Percentiles rank a stretch among this genome's conserved stretches.
Conservation (phyloP, 1,140 invertebrate genomes). For the Pentalonia nigronervosa region DNA sequence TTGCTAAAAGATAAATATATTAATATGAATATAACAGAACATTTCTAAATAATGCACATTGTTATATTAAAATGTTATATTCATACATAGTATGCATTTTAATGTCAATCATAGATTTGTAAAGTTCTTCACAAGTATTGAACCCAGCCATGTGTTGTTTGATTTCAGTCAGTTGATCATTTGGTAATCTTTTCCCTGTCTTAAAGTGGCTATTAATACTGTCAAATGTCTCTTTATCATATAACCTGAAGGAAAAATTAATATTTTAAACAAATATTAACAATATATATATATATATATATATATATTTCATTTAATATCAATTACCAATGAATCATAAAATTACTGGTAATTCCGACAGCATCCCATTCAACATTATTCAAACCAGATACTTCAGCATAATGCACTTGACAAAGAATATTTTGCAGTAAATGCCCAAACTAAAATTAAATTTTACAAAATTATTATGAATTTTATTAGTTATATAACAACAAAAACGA, state of each 20-base stretch:
- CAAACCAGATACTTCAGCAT: conserved; percentile 82
- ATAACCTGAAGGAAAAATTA: conserved; percentile 66
- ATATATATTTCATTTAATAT: neutral
- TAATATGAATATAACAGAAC: conserved; percentile 4
- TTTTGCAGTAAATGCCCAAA: conserved; percentile 87
- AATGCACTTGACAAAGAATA: conserved; percentile 79
- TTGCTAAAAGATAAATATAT: conserved; percentile 64
- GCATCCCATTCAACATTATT: conserved; percentile 93
- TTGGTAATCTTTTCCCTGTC: conserved; percentile 75
- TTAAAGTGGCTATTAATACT: conserved; percentile 77
- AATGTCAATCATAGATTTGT: conserved; percentile 84
- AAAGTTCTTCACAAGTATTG: conserved; percentile 82
- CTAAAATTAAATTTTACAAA: conserved; percentile 66
- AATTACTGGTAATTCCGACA: conserved; percentile 78
- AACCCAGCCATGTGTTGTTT: conserved; percentile 79
- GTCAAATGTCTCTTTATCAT: conserved; percentile 74
- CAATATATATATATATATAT: neutral
- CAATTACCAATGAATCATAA: conserved; percentile 79
- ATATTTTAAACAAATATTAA: conserved; percentile 33
- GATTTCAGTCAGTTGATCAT: conserved; percentile 71
- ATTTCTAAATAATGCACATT: neutral
- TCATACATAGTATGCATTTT: conserved; percentile 77
- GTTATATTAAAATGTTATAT: neutral
- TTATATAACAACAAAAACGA: neutral
- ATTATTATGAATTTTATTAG: neutral